phyloP scores from a whole-genome alignment of 2,113 vertebrate species.

The Ardeotis arabs region DNA sequence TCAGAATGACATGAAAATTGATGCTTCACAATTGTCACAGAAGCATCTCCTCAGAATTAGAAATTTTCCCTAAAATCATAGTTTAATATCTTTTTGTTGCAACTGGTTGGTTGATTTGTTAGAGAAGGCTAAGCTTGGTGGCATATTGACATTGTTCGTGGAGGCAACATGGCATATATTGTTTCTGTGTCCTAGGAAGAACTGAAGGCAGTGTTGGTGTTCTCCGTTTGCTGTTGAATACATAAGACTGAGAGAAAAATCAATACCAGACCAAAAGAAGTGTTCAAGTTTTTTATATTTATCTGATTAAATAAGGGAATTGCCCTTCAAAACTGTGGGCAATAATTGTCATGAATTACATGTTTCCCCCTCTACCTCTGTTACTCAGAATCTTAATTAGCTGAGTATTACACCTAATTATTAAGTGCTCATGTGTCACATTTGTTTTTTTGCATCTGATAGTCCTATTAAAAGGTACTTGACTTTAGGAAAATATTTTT shows the following conservation, averaged over 20 bases:
- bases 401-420: background rate
- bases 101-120: background rate
- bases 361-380: background rate
- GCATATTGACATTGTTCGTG: background rate
- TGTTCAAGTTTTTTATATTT: background rate
- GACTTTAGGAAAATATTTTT: background rate
- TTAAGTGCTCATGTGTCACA: background rate
- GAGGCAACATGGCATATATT: background rate
- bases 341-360: background rate
- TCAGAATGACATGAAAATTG: background rate
- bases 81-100: background rate
- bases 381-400: background rate
- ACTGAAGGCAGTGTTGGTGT: background rate
- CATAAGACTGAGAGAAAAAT: background rate
- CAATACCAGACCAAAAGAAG: background rate
- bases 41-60: background rate
- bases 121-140: background rate
- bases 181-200: background rate
- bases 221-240: background rate
- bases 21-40: background rate
- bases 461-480: background rate
- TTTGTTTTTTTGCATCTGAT: background rate
- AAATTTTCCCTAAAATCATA: background rate
- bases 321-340: background rate
- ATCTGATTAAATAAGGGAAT: background rate